phyloP scores from a whole-genome alignment of 1,140 invertebrate genomes.

The Saxidomus purpurata region DNA sequence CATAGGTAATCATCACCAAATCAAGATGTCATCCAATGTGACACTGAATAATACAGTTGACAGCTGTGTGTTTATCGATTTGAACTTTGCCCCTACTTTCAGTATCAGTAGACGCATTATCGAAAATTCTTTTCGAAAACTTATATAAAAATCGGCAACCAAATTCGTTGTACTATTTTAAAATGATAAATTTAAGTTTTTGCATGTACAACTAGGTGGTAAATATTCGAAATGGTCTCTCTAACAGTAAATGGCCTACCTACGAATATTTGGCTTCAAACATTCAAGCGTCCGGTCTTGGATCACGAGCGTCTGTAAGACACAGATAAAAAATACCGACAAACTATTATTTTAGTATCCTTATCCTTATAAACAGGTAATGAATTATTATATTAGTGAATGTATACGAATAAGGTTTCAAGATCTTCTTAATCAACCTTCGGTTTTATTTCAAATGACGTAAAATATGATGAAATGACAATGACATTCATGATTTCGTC shows the following conservation, averaged over 20 bases:
- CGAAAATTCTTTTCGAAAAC: slow-evolving; percentile 22
- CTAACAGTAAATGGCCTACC: not conserved
- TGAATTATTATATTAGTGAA: too few species aligned
- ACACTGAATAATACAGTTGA: not conserved
- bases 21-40: not conserved
- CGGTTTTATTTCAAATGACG: too few species aligned
- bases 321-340: not conserved
- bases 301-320: not conserved
- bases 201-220: too few species aligned
- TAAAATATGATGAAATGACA: slow-evolving; percentile 23
- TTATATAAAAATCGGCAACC: too few species aligned
- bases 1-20: slow-evolving; percentile 23
- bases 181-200: too few species aligned
- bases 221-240: too few species aligned
- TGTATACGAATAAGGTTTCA: too few species aligned
- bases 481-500: slow-evolving; percentile 9
- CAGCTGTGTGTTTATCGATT: slow-evolving; percentile 55
- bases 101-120: not conserved
- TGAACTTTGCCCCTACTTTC: slow-evolving; percentile 55
- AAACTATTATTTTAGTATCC: too few species aligned
- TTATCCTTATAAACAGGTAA: too few species aligned
- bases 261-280: not conserved
- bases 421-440: too few species aligned
- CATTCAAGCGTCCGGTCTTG: not conserved
- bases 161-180: too few species aligned